Evolutionary conservation across 2,113 vertebrate species (phyloP).

Genomic region (Centropus bengalensis): DNA sequence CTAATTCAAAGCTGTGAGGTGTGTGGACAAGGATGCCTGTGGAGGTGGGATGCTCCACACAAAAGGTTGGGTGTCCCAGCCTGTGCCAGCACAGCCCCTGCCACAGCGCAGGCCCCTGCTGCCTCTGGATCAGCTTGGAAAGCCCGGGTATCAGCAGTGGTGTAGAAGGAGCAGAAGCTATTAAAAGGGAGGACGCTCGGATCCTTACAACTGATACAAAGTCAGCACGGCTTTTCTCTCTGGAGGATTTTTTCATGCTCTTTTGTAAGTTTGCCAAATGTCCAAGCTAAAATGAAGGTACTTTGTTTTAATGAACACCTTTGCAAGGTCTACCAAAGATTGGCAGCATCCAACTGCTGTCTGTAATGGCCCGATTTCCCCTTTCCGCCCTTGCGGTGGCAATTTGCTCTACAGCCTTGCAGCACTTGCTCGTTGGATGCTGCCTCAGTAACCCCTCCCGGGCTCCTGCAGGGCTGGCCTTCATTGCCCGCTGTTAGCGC

Average conservation of each 20-base stretch:
- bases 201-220: background rate
- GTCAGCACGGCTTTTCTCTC: background rate
- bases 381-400: background rate
- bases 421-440: background rate
- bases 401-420: background rate
- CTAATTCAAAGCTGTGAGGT: background rate
- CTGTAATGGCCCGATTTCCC: background rate
- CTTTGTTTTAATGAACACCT: background rate
- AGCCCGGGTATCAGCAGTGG: background rate
- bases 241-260: background rate
- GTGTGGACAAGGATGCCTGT: background rate
- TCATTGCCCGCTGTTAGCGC: background rate
- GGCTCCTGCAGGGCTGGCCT: background rate
- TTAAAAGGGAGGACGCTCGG: background rate
- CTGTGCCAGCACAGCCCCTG: background rate
- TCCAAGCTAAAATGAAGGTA: background rate
- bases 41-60: background rate
- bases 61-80: background rate
- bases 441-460: background rate
- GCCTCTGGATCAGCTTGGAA: background rate
- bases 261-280: background rate
- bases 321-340: background rate
- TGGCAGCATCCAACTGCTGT: background rate
- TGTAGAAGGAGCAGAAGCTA: fast-evolving
- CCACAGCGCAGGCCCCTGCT: background rate